Evolutionary conservation across 1,140 invertebrate species (phyloP).

Genomic region (Musca domestica): DNA sequence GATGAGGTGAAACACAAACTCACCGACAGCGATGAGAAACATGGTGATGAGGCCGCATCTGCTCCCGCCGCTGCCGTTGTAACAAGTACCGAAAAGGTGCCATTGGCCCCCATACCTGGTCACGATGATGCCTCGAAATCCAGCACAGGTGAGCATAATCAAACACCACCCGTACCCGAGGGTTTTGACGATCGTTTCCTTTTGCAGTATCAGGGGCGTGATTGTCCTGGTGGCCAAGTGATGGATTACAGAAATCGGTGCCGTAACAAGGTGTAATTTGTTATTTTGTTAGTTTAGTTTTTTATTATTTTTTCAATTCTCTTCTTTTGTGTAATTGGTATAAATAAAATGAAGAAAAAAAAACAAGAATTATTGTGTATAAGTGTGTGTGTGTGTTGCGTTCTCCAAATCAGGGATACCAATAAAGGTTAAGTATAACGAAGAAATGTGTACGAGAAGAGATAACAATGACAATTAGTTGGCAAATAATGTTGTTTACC

Average conservation of each 20-base stretch:
- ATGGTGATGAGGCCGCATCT: neutral
- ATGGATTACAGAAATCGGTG: slow-evolving; percentile 18
- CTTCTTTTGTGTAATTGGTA: too few species aligned
- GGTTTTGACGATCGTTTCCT: slow-evolving; percentile 31
- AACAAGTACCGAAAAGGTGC: slow-evolving; percentile 43
- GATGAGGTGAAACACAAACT: slow-evolving; percentile 46
- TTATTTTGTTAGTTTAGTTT: too few species aligned
- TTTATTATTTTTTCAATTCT: too few species aligned
- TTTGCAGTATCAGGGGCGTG: slow-evolving; percentile 22
- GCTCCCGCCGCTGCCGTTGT: slow-evolving; percentile 21
- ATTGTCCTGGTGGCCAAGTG: slow-evolving; percentile 20
- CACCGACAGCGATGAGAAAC: slow-evolving; percentile 32
- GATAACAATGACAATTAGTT: too few species aligned
- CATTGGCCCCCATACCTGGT: slow-evolving; percentile 36
- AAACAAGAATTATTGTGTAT: too few species aligned
- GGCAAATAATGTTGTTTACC: too few species aligned
- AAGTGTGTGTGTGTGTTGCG: too few species aligned
- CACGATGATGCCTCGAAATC: neutral
- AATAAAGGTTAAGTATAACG: too few species aligned
- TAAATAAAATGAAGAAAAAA: too few species aligned
- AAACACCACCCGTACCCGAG: slow-evolving; percentile 15
- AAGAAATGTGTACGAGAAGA: too few species aligned
- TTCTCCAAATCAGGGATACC: too few species aligned
- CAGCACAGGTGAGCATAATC: slow-evolving; percentile 25
- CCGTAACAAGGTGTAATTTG: neutral